Evolutionary conservation across 2,797 vertebrate genomes (phyloP).

Genomic region (Acrossocheilus wenchowensis): DNA sequence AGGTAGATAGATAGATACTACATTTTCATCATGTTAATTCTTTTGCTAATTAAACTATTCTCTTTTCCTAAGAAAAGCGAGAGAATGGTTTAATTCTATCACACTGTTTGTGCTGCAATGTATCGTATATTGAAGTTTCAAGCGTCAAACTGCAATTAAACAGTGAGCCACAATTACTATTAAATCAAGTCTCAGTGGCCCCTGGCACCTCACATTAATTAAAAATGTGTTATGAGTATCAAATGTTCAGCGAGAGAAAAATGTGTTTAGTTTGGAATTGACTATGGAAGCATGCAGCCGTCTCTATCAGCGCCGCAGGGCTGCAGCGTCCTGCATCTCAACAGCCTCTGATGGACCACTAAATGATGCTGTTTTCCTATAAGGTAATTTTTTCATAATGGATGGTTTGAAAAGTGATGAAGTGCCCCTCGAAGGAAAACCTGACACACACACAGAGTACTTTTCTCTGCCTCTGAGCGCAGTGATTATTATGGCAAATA

Average conservation of each 20-base stretch:
- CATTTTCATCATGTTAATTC: not conserved
- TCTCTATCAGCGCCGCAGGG: constrained; percentile 11
- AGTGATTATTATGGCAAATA: constrained; percentile 39
- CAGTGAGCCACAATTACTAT: constrained; percentile 14
- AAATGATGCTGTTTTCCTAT: constrained; percentile 21
- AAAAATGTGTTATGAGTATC: constrained; percentile 24
- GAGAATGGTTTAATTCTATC: not conserved
- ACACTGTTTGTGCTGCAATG: not conserved
- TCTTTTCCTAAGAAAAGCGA: not conserved
- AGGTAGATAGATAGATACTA: too few relatives aligned
- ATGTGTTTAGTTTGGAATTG: constrained; percentile 9
- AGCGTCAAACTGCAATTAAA: not conserved
- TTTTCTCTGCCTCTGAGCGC: not conserved
- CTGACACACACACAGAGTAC: not conserved
- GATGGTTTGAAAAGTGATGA: constrained; percentile 9
- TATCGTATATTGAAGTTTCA: not conserved
- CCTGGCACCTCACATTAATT: constrained; percentile 30
- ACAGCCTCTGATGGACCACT: constrained; percentile 26
- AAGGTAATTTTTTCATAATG: constrained; percentile 32
- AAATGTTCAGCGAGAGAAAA: constrained; percentile 23
- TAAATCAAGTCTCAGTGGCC: constrained; percentile 8
- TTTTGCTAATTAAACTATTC: not conserved
- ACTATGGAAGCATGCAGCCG: constrained; percentile 11
- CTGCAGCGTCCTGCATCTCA: constrained; percentile 27
- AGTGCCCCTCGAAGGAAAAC: constrained; percentile 20